phyloP scores from a whole-genome alignment of 2,797 vertebrate species.

The Chloroceryle inda region DNA sequence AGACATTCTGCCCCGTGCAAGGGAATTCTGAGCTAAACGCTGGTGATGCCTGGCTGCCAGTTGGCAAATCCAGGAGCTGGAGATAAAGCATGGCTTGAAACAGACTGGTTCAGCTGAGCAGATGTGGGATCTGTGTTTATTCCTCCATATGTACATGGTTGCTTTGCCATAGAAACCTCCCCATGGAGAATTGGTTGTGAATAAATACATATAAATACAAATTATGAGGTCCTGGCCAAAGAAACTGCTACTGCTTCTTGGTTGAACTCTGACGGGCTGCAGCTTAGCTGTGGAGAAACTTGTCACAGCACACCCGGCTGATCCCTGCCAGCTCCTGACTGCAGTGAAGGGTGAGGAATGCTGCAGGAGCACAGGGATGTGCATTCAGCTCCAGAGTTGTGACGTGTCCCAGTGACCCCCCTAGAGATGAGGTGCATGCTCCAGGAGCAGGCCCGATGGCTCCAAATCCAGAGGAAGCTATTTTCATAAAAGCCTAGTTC shows the following conservation, averaged over 20 bases:
- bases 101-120: neutral
- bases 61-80: neutral
- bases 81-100: neutral
- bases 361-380: neutral
- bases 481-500: neutral
- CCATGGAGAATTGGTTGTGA: neutral
- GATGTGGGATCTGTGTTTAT: neutral
- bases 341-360: neutral
- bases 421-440: neutral
- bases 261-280: neutral
- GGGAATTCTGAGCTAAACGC: neutral
- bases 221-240: neutral
- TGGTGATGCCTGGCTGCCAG: neutral
- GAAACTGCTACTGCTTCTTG: neutral
- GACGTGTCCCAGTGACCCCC: neutral
- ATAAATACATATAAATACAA: neutral
- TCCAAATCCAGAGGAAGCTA: neutral
- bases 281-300: neutral
- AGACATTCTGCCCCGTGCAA: neutral
- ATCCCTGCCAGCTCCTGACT: neutral
- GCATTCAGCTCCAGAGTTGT: neutral
- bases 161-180: slow-evolving; percentile 6
- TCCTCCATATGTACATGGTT: neutral
- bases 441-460: neutral
- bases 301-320: neutral